A percentile compares a stretch with the other conserved stretches of the same genome.
phyloP scores from a whole-genome alignment of 2,113 vertebrate species.

The Nipponia nippon region DNA sequence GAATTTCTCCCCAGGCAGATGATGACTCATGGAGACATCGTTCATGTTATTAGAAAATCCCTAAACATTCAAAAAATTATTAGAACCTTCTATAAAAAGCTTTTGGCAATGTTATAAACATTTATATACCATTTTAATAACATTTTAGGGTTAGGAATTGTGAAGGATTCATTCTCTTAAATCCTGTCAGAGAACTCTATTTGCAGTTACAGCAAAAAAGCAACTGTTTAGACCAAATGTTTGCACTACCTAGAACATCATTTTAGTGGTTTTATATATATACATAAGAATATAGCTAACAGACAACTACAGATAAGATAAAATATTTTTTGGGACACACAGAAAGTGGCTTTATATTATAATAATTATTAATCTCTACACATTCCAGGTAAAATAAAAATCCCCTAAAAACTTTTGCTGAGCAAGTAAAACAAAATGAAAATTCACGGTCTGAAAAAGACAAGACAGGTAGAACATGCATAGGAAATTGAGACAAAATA shows the following conservation, averaged over 20 bases:
- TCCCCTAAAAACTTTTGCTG: not conserved
- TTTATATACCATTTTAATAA: not conserved
- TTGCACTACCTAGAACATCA: not conserved
- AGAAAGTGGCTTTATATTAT: not conserved
- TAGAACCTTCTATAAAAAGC: not conserved
- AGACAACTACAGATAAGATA: not conserved
- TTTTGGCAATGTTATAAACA: not conserved
- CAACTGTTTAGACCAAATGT: not conserved
- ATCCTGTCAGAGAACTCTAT: not conserved
- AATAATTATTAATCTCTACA: not conserved
- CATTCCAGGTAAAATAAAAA: not conserved
- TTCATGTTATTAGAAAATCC: not conserved
- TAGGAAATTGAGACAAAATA: not conserved
- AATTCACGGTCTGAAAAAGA: not conserved
- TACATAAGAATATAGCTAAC: not conserved
- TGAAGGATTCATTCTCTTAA: not conserved
- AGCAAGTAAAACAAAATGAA: not conserved
- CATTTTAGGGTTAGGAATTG: not conserved
- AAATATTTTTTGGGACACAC: not conserved
- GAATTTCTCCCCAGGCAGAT: not conserved
- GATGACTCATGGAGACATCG: not conserved
- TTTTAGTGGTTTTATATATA: not conserved
- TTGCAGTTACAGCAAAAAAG: not conserved
- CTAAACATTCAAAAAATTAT: not conserved
- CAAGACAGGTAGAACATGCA: not conserved